Percentiles rank a stretch among this genome's conserved stretches.
Conservation (phyloP, 1,140 invertebrate genomes). For the Megalopta genalis region DNA sequence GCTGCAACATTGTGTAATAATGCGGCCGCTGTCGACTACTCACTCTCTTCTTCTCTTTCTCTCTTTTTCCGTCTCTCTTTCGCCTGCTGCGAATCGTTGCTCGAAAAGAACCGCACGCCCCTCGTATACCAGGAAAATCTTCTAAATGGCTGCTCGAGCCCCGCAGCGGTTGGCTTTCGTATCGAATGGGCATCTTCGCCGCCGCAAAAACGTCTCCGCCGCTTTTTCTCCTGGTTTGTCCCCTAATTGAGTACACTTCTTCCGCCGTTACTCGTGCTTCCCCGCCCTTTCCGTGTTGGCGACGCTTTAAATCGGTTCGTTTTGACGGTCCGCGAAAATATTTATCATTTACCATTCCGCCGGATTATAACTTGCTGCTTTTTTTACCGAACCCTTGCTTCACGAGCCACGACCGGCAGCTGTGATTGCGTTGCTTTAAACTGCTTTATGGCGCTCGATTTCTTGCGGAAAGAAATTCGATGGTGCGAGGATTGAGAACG, state of each 20-base stretch:
- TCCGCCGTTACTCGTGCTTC: not conserved
- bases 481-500: too few species aligned
- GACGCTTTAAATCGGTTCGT: not conserved
- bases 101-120: not conserved
- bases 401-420: too few species aligned
- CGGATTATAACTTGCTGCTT: not conserved
- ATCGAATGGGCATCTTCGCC: conserved; percentile 1
- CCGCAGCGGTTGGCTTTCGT: not conserved
- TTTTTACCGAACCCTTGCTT: too few species aligned
- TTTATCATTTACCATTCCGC: not conserved
- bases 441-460: too few species aligned
- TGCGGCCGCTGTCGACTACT: not conserved
- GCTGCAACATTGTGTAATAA: conserved; percentile 33
- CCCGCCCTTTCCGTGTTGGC: not conserved
- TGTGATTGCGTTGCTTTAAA: too few species aligned
- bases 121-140: conserved; percentile 3
- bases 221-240: not conserved
- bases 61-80: too few species aligned
- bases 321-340: not conserved
- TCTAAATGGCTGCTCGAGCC: conserved; percentile 15
- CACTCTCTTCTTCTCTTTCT: too few species aligned
- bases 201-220: not conserved
- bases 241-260: conserved; percentile 11
- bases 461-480: too few species aligned
- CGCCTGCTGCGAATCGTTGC: not conserved